phyloP scores from a whole-genome alignment of 1,140 invertebrate genomes.

The Trypoxylus dichotomus region DNA sequence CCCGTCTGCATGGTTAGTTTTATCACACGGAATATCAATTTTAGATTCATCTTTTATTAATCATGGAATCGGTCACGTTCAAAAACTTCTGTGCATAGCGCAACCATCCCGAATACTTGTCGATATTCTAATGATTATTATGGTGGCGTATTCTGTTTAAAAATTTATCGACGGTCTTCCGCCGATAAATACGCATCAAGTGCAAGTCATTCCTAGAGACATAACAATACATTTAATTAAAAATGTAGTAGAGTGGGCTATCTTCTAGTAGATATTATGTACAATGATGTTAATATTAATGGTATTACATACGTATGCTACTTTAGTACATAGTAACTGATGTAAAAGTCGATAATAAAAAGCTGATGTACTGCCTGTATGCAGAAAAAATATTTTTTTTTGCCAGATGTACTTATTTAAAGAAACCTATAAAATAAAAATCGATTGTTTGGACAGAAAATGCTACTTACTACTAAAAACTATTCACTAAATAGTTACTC shows the following conservation, averaged over 20 bases:
- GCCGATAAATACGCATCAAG: neutral
- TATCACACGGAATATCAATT: constrained; percentile 23
- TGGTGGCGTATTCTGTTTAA: constrained; percentile 1
- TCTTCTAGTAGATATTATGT: neutral
- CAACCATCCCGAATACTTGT: neutral
- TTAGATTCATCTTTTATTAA: constrained; percentile 20
- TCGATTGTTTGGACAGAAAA: too few relatives aligned
- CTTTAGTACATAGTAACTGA: too few relatives aligned
- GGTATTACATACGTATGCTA: too few relatives aligned
- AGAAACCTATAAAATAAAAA: too few relatives aligned
- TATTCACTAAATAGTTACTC: too few relatives aligned
- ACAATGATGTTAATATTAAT: too few relatives aligned
- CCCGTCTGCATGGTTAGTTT: constrained; percentile 10
- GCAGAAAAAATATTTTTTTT: too few relatives aligned
- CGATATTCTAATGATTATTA: constrained; percentile 12
- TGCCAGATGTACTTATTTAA: too few relatives aligned
- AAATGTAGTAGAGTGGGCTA: neutral
- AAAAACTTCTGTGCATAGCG: neutral
- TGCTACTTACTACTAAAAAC: too few relatives aligned
- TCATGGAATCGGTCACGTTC: constrained; percentile 15
- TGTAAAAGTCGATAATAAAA: too few relatives aligned
- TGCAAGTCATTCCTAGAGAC: constrained; percentile 4
- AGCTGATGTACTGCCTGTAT: too few relatives aligned
- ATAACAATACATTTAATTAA: neutral
- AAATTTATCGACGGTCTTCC: neutral